Evolutionary conservation across 2,113 vertebrate genomes (phyloP).

Genomic region (Ciconia stormi): DNA sequence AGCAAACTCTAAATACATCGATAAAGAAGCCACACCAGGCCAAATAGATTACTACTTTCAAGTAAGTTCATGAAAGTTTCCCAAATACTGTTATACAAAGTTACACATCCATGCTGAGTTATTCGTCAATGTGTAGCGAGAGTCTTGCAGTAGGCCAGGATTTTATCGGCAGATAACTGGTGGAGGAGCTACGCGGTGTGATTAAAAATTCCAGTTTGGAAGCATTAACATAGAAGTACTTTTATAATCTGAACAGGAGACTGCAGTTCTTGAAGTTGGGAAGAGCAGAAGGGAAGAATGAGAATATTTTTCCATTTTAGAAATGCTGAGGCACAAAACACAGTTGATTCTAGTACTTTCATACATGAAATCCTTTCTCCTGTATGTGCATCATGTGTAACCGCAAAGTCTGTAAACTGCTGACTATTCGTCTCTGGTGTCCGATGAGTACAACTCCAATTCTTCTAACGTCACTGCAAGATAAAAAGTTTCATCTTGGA

Average conservation of each 20-base stretch:
- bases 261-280: slow-evolving; percentile 66
- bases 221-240: slow-evolving; percentile 70
- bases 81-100: slow-evolving; percentile 69
- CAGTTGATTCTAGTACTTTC: slow-evolving; percentile 79
- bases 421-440: slow-evolving; percentile 95
- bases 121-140: slow-evolving; percentile 64
- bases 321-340: slow-evolving; percentile 88
- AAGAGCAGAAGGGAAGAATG: slow-evolving; percentile 73
- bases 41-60: slow-evolving; percentile 65
- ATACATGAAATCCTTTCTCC: slow-evolving; percentile 97
- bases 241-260: slow-evolving; percentile 55
- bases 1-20: slow-evolving; percentile 80
- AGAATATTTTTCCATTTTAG: slow-evolving; percentile 75
- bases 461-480: slow-evolving; percentile 91
- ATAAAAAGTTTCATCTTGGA: slow-evolving; percentile 47
- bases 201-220: slow-evolving; percentile 74
- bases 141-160: slow-evolving; percentile 70
- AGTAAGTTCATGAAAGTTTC: slow-evolving; percentile 65
- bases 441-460: slow-evolving; percentile 93
- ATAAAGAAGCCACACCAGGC: slow-evolving; percentile 76
- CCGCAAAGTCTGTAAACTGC: slow-evolving; percentile 94
- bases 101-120: slow-evolving; percentile 77
- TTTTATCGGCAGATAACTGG: slow-evolving; percentile 64
- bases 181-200: slow-evolving; percentile 66
- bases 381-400: slow-evolving; percentile 95